Base-by-base conservation (phyloP, 1,140 invertebrate species). In the Onthophagus taurus region DNA sequence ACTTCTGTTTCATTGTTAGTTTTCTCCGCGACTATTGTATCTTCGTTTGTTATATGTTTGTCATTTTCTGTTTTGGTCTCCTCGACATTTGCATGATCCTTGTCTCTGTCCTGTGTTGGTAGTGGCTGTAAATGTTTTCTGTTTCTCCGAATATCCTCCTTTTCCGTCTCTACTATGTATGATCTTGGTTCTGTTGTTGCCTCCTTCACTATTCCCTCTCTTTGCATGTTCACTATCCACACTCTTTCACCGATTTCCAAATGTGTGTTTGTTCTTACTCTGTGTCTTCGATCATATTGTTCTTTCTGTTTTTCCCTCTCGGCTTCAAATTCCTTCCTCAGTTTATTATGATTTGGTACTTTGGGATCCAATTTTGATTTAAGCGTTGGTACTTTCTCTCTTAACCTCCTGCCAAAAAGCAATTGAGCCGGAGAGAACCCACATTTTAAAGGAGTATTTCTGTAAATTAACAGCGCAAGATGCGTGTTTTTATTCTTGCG, bases 381-480 rank as follows among this genome's bases (percentile, higher is more conserved):
- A 13, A 48, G 23, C 2, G 33, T 20, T 30, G 54, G 54, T 14
- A 61, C 6, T 14, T 29, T 39, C 4, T 48, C 35, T 34, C 31
- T 16, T n/a, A 59, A 11, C 48, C 37, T 43, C 33, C 57, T 33
- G 4, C 33, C 41, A 42, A 57, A 52, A 14, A 60, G 37, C 14
- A 47, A 23, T 36, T 42, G 30, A 1, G 45, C 19, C n/a, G n/a
- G n/a, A n/a, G n/a, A n/a, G 24, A 34, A 47, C 11, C 53, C 57
- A 42, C 51, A 53, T 38, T 50, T 49, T 12, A 62, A 31, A 7
- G 60, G 55, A n/a, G 55, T 60, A 0, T 44, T 45, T 42, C 55
- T 42, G 48, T 57, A 57, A 5, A 49, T 50, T 8, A 60, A 42
- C 3, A 61, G 35, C 1, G 46, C 53, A 13, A 49, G 30, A 31